Evolutionary conservation across 2,888 invertebrate genomes (phyloP), one percentile per base, ranked within the genome.

Genomic region (Conistra vaccinii): DNA sequence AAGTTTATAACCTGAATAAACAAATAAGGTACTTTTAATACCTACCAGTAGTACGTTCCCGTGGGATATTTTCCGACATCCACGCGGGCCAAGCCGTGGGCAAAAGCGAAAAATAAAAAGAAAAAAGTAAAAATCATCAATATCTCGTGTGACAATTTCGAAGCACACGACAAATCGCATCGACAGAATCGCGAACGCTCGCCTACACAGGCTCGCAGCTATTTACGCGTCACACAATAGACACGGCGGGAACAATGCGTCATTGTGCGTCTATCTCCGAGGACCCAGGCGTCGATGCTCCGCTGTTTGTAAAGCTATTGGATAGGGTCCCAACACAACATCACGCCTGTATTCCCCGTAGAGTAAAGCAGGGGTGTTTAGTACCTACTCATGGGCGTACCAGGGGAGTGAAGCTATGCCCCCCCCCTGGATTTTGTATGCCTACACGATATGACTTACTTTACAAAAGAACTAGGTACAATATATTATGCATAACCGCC

Each of bases 231-330:
- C 73, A 89, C 89, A 91, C 90, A 91, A 91, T 89, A 79, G 85
- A 58, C 67, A 68, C 76, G 62, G 70, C 65, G 80, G 75, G 76
- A 76, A 91, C 91, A 91, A 91, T 89, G 72, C 83, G 68, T 85
- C 83, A 89, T 91, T 91, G 90, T 91, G 81, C 73, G 83, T 84
- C 81, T 91, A 91, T 91, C 91, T 88, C 85, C 66, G 66, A 72
- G 85, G 76, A 58, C 81, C 91, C 81, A 91, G 91, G 81, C 90
- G 71, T 42, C 81, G 82, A 83, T 85, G 84, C 84, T 75, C 65
- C 58, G 23, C 60, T 79, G 67, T 68, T 71, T 45, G 68, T 35
- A 45, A 48, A 53, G 63, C 80, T 72, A 65, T 77, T 60, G 57
- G 32, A n/a, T 29, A 32, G n/a, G n/a, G 26, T 55, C 17, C 51